Conservation (phyloP, 2,797 vertebrate species). For the Clarias fuscus region DNA sequence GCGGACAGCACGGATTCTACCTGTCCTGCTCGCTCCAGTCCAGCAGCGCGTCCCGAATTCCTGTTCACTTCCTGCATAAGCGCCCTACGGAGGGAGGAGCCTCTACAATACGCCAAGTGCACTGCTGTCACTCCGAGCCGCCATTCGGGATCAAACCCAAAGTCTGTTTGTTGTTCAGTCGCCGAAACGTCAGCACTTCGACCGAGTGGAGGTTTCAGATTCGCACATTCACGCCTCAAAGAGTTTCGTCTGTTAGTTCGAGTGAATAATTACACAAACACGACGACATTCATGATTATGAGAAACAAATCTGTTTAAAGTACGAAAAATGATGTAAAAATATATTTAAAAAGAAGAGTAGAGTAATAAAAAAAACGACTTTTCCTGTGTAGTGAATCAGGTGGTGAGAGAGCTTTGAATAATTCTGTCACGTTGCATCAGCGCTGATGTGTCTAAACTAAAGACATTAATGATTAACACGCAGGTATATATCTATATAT, state of each 20-base stretch:
- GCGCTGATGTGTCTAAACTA: slow-evolving; percentile 11
- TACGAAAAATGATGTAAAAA: background rate
- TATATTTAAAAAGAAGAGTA: background rate
- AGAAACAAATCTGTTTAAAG: background rate
- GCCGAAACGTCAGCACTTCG: slow-evolving; percentile 72
- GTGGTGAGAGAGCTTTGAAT: no score
- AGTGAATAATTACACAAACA: background rate
- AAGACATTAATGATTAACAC: background rate
- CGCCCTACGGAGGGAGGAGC: background rate
- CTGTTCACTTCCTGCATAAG: background rate
- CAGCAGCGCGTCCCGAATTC: background rate
- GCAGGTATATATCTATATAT: no score
- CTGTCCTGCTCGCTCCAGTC: slow-evolving; percentile 70
- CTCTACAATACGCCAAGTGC: accelerated
- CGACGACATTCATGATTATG: no score
- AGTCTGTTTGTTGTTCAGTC: slow-evolving; percentile 79
- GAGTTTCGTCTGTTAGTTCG: background rate
- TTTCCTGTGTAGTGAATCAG: background rate
- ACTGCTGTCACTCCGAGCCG: background rate
- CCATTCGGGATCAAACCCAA: slow-evolving; percentile 51
- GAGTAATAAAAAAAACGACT: background rate
- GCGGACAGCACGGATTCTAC: slow-evolving; percentile 42
- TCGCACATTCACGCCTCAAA: slow-evolving; percentile 42
- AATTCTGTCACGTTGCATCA: background rate
- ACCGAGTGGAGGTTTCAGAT: background rate